These are phyloP conservation scores for Himantopus leucocephalus DNA, from an alignment of 2,113 vertebrate genomes.

Conservation along the genomic window DNA sequence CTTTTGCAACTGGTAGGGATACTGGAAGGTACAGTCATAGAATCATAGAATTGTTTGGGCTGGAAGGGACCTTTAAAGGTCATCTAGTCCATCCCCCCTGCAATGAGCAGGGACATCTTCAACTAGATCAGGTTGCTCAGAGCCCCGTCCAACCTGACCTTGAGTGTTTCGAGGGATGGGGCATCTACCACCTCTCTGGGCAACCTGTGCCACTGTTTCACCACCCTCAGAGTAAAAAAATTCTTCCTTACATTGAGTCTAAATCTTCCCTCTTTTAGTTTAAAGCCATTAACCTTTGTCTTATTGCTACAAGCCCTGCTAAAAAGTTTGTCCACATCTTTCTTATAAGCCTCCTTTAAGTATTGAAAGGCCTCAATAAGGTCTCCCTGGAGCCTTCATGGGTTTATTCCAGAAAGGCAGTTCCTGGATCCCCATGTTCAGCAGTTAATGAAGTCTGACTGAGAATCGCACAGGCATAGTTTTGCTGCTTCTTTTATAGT, in stretches of 20 bases:
- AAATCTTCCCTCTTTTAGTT: not conserved
- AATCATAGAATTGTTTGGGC: not conserved
- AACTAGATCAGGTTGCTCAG: not conserved
- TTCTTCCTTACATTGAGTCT: not conserved
- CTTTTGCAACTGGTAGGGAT: not conserved
- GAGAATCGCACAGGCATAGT: not conserved
- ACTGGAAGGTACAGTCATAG: not conserved
- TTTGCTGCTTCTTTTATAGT: not conserved
- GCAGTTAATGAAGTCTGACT: not conserved
- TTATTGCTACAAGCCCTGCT: not conserved
- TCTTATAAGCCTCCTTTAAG: not conserved
- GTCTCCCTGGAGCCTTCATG: not conserved
- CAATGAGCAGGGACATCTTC: not conserved
- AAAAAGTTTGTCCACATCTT: not conserved
- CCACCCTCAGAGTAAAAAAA: not conserved
- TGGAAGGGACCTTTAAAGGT: not conserved
- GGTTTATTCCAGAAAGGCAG: not conserved
- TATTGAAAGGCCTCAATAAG: not conserved
- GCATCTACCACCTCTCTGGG: not conserved
- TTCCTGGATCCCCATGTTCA: not conserved
- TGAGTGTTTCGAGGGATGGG: not conserved
- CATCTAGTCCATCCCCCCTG: not conserved
- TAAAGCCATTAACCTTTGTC: not conserved
- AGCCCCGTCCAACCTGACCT: not conserved
- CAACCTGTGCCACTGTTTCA: not conserved